Percentiles rank a stretch among this genome's conserved stretches.
Conservation (phyloP, 2,113 vertebrate species). For the Ceuthmochares aereus region DNA sequence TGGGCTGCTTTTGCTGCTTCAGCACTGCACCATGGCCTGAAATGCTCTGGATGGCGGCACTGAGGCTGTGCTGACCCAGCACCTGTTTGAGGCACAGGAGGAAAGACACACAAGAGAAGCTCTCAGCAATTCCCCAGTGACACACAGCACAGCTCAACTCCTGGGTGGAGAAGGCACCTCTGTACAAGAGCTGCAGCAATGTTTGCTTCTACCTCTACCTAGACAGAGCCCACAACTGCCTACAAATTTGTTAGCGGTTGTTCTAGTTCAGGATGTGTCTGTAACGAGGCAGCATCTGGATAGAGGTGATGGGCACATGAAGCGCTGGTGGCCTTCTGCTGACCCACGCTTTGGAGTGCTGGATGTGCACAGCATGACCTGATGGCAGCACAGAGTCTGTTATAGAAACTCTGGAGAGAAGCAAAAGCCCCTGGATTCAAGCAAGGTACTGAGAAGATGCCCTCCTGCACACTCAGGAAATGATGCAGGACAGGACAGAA, state of each 20-base stretch:
- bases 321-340: background rate
- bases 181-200: background rate
- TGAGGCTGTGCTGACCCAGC: background rate
- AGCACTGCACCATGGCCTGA: background rate
- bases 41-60: accelerated
- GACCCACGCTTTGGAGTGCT: background rate
- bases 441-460: background rate
- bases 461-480: background rate
- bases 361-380: background rate
- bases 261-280: background rate
- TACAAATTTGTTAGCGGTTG: background rate
- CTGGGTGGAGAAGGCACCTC: background rate
- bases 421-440: background rate
- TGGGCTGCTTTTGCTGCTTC: background rate
- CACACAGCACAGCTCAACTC: accelerated
- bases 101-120: too few relatives aligned
- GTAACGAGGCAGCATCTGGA: background rate
- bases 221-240: background rate
- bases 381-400: background rate
- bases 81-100: background rate
- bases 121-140: background rate
- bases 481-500: accelerated
- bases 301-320: background rate
- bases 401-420: background rate
- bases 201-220: background rate